A percentile compares a stretch with the other conserved stretches of the same genome.
Conservation (phyloP, 2,113 vertebrate species). For the Brienomyrus longianalis region DNA sequence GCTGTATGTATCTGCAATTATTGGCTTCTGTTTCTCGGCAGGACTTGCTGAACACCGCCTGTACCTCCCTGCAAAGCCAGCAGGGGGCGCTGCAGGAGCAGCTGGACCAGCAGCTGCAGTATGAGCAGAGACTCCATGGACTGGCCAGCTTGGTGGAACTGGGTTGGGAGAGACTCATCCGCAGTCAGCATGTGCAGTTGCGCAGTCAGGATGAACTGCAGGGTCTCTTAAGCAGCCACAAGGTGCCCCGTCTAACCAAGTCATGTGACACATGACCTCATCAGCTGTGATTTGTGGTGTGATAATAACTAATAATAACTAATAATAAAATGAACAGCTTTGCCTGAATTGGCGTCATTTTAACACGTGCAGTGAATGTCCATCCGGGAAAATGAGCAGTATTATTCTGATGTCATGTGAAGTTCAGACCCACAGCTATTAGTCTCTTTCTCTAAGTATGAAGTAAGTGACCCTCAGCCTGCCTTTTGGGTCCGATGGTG, state of each 20-base stretch:
- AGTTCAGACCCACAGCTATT: background rate
- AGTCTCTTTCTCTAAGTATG: background rate
- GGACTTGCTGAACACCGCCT: background rate
- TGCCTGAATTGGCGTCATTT: background rate
- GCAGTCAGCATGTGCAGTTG: slow-evolving; percentile 11
- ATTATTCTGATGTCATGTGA: background rate
- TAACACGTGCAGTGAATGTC: background rate
- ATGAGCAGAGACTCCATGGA: background rate
- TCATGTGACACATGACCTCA: background rate
- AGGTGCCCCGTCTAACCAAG: slow-evolving; percentile 54
- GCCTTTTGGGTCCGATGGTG: background rate
- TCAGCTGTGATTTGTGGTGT: background rate
- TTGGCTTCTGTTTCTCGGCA: background rate
- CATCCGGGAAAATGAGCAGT: background rate
- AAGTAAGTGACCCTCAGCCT: background rate
- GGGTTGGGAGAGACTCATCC: background rate
- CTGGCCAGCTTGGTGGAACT: background rate
- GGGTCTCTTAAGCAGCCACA: slow-evolving; percentile 59
- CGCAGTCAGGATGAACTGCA: slow-evolving; percentile 59
- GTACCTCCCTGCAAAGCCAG: background rate
- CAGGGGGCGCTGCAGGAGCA: background rate
- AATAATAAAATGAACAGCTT: background rate
- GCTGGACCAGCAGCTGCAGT: background rate
- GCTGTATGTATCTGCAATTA: background rate
- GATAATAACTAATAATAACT: background rate